Evolutionary conservation across 2,888 invertebrate species (phyloP), one percentile per base, ranked within the genome.

Genomic region (Frankliniella fusca): DNA sequence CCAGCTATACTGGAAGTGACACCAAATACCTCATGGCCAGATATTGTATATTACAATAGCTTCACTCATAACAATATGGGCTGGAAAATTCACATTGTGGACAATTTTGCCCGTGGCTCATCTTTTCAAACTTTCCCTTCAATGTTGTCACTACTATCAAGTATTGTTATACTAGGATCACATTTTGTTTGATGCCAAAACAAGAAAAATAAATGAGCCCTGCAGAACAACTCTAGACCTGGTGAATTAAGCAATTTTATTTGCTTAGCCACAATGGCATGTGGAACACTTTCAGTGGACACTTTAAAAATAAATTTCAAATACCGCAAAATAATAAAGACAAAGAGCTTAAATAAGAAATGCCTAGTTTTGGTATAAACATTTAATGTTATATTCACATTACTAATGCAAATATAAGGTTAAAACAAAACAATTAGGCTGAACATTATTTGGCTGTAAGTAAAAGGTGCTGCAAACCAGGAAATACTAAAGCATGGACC

Each of bases 11-110:
- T 97, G 82, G 91, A 91, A 87, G 92, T 97, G 81, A 93, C 95
- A 48, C 97, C 98, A 49, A 96, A 97, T 88, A 91, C 94, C 80
- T 92, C 95, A 3, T 97, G 97, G 94, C 97, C 98, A 0, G 97
- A 97, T 88, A 89, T 92, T 49, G 95, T 98, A 38, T 98, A 97
- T 89, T 96, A 96, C 88, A 94, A 98, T 90, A 97, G 97, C 83
- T 97, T 95, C 89, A 95, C 96, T 7, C 96, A 96, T 86, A 92
- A 94, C 48, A 96, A 97, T 89, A 97, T 98, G 96, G 98, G 98
- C 84, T 97, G 96, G 91, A 95, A 95, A 88, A 96, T 98, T 87
- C 94, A 94, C 88, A 92, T 98, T 48, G 94, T 97, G 82, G 97
- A 98, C 88, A 93, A 91, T 82, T 94, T 93, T 23, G 70, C 70